phyloP scores from a whole-genome alignment of 1,140 invertebrate genomes.

The Leptinotarsa defecta region DNA sequence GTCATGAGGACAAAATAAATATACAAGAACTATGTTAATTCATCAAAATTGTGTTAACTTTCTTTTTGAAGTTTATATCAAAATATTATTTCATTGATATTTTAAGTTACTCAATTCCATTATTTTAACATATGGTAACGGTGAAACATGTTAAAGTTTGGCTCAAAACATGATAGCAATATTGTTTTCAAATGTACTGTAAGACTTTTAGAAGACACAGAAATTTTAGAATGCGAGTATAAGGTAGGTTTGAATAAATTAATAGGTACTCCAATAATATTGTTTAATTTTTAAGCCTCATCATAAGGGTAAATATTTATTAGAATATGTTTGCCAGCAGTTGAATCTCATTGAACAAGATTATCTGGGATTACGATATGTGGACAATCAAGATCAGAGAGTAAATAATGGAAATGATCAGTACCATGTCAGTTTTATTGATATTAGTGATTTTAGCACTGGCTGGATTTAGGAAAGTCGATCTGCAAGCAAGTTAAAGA shows the following conservation, averaged over 20 bases:
- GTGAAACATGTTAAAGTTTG: conserved; percentile 72
- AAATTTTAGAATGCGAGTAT: conserved; percentile 94
- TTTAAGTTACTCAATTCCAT: no score
- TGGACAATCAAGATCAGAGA: conserved; percentile 89
- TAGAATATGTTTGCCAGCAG: conserved; percentile 92
- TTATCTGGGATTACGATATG: conserved; percentile 95
- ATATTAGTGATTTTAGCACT: conserved; percentile 75
- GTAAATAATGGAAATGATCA: conserved; percentile 63
- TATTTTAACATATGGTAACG: conserved; percentile 29
- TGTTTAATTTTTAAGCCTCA: conserved; percentile 73
- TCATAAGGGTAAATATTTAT: conserved; percentile 89
- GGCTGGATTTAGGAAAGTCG: conserved; percentile 92
- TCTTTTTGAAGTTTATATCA: background rate
- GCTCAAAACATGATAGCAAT: conserved; percentile 80
- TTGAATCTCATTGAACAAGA: conserved; percentile 94
- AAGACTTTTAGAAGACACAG: conserved; percentile 89
- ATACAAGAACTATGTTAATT: background rate
- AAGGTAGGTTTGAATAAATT: conserved; percentile 67
- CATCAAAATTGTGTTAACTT: background rate
- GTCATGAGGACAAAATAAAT: background rate
- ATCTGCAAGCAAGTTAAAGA: conserved; percentile 95
- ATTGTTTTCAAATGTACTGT: conserved; percentile 93
- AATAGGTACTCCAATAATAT: background rate
- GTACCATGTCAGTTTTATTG: background rate
- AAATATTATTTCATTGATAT: background rate